These are phyloP conservation scores for Thamnophis sirtalis DNA, from an alignment of 2,113 vertebrate species.

Conservation along the genomic window DNA sequence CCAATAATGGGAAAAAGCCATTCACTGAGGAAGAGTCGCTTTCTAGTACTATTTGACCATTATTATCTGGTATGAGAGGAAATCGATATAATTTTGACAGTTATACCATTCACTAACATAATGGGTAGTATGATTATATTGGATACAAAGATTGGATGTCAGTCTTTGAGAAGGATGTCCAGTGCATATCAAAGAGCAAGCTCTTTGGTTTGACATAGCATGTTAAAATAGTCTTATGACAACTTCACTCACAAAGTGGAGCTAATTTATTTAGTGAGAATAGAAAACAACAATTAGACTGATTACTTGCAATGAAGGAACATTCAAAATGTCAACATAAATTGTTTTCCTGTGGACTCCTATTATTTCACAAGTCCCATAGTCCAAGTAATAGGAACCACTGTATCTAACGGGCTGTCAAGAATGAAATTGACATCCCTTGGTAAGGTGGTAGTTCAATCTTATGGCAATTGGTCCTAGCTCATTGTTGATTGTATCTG, in stretches of 20 bases:
- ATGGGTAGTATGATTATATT: background rate
- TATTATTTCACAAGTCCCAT: background rate
- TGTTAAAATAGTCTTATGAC: background rate
- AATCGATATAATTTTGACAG: background rate
- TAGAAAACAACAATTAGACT: background rate
- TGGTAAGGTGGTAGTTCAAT: background rate
- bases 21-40: background rate
- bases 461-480: background rate
- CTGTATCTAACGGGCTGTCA: background rate
- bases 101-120: background rate
- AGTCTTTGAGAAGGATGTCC: background rate
- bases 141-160: background rate
- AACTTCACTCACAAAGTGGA: background rate
- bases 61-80: background rate
- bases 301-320: background rate
- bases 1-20: background rate
- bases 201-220: background rate
- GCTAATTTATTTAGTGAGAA: background rate
- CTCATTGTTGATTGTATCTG: background rate
- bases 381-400: background rate
- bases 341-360: background rate
- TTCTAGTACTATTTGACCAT: background rate
- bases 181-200: background rate
- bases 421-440: background rate
- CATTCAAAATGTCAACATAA: background rate